These are phyloP conservation scores for Nezara viridula DNA, from an alignment of 2,888 invertebrate genomes.

Conservation along the genomic window DNA sequence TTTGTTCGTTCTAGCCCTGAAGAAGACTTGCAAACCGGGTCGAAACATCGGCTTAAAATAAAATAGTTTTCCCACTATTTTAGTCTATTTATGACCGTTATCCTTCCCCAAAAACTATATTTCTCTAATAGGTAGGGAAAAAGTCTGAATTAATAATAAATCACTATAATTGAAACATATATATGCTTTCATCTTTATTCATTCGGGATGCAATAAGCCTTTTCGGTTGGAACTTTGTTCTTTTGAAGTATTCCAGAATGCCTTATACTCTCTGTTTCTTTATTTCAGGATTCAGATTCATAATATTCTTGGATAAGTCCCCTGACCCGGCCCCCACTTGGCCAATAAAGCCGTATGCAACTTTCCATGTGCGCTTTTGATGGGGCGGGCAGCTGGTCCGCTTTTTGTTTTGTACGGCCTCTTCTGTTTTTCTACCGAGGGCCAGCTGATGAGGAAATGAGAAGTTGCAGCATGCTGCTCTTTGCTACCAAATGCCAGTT, in stretches of 20 bases:
- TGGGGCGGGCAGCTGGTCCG: not conserved
- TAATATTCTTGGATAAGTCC: not conserved
- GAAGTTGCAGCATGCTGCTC: not conserved
- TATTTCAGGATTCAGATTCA: not conserved
- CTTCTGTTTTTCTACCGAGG: not conserved
- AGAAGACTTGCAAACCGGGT: too few relatives aligned
- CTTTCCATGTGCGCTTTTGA: slow-evolving; percentile 37
- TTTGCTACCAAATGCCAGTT: not conserved
- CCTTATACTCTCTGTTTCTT: not conserved
- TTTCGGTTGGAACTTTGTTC: not conserved
- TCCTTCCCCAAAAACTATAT: too few relatives aligned
- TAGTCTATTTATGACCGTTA: too few relatives aligned
- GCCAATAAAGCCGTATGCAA: slow-evolving; percentile 14
- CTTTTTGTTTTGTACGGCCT: slow-evolving; percentile 17
- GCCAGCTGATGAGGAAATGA: slow-evolving; percentile 40
- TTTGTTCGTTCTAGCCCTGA: too few relatives aligned
- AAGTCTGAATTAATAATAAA: too few relatives aligned
- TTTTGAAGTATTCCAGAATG: not conserved
- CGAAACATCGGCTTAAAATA: too few relatives aligned
- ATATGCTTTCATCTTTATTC: too few relatives aligned
- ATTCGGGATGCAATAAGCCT: too few relatives aligned
- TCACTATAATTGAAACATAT: too few relatives aligned
- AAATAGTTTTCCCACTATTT: too few relatives aligned
- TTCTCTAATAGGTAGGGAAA: too few relatives aligned
- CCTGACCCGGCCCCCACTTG: not conserved